These are phyloP conservation scores for Diphyllodes magnificus DNA, from an alignment of 2,113 vertebrate genomes.

Conservation along the genomic window DNA sequence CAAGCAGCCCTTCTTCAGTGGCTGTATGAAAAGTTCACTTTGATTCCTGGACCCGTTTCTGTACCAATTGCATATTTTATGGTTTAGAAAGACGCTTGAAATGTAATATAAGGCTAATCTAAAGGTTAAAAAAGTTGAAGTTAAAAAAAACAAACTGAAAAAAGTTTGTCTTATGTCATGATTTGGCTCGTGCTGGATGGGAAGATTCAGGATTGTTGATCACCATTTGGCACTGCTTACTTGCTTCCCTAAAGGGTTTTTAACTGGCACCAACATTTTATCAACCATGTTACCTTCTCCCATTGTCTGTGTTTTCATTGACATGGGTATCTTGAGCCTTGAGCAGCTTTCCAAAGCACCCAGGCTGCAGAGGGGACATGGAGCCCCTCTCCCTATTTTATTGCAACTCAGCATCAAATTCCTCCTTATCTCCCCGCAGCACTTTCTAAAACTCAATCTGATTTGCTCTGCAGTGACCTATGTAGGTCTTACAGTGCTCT, in stretches of 20 bases:
- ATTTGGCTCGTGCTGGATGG: background rate
- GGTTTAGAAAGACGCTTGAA: background rate
- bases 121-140: background rate
- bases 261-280: background rate
- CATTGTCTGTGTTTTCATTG: background rate
- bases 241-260: constrained; percentile 36
- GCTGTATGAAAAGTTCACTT: background rate
- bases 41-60: background rate
- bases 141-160: background rate
- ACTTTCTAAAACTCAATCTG: background rate
- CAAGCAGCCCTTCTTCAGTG: background rate
- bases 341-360: background rate
- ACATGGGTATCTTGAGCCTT: background rate
- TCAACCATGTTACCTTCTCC: background rate
- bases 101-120: background rate
- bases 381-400: background rate
- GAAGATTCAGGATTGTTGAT: constrained; percentile 19
- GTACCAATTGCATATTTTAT: background rate
- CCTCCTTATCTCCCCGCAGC: background rate
- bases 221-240: background rate
- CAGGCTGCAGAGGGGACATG: background rate
- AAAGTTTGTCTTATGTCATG: background rate
- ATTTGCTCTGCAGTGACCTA: background rate
- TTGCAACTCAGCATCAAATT: background rate
- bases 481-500: background rate